Evolutionary conservation across 2,888 invertebrate species (phyloP), one percentile per base, ranked within the genome.

Genomic region (Gastracanthus pulcherrimus): DNA sequence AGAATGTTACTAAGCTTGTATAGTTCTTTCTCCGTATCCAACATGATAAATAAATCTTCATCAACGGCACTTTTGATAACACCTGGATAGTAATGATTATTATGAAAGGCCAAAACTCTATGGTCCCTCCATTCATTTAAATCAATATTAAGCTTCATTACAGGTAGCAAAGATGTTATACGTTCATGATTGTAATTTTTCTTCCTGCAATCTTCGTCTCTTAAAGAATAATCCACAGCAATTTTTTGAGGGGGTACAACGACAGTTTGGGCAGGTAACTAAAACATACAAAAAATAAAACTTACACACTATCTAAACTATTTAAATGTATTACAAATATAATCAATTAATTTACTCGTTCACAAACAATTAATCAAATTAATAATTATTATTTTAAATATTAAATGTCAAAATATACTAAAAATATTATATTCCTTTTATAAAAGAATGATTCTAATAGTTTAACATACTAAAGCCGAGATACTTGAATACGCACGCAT

Each of bases 61-160:
- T 93, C 92, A 85, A 94, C 80, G 45, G 96, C 96, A 88, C 95
- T 94, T 58, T 96, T 95, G 86, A 98, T 98, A 80, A 97, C 96
- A 75, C 98, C 98, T 9, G 98, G 97, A 86, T 96, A 95, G 92
- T 97, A 97, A 87, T 23, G 95, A 94, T 82, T 95, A 95, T 84
- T 96, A 95, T 89, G 95, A 90, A 96, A 97, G 58, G 98, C 98
- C 87, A 99, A 93, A 82, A 98, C 97, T 87, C 98, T 94, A 91
- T 98, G 98, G 89, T 97, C 97, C 86, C 95, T 95, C 98, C 98
- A 99, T 92, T 98, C 98, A 88, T 95, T 96, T 86, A 98, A 94
- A 93, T 98, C 97, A 85, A 98, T 94, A 87, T 92, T 92, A 19
- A 81, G 3, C 38, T 26, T 51, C 36, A 75, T 34, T 60, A 34